A percentile compares a stretch with the other conserved stretches of the same genome.
phyloP scores from a whole-genome alignment of 2,797 vertebrate genomes.

The Falco rusticolus region DNA sequence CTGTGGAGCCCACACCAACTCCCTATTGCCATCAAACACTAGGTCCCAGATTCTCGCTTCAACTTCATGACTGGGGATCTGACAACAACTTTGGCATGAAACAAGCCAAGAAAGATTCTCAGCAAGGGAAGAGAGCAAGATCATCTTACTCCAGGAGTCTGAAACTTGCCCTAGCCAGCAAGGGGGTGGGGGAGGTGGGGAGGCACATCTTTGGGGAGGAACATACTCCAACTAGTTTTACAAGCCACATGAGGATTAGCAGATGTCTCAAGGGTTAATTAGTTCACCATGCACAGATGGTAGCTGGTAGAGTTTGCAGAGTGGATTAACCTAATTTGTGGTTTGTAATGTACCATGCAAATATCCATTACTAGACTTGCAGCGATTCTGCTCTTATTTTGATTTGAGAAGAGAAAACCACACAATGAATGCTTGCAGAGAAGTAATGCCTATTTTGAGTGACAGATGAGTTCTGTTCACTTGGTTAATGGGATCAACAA shows the following conservation, averaged over 20 bases:
- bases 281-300: slow-evolving; percentile 59
- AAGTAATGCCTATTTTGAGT: background rate
- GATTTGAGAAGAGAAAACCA: background rate
- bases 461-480: background rate
- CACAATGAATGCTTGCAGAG: background rate
- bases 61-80: background rate
- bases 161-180: background rate
- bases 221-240: background rate
- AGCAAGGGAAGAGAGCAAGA: background rate
- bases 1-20: background rate
- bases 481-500: background rate
- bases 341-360: slow-evolving; percentile 43
- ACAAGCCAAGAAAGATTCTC: background rate
- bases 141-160: background rate
- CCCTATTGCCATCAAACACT: background rate
- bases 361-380: slow-evolving; percentile 5
- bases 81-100: background rate
- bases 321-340: slow-evolving; percentile 59
- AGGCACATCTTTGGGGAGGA: background rate
- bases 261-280: slow-evolving; percentile 63
- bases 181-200: background rate
- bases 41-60: background rate
- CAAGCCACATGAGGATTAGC: slow-evolving; percentile 3
- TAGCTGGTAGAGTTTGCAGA: slow-evolving; percentile 35
- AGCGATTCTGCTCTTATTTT: slow-evolving; percentile 13